These are phyloP conservation scores for Zosterops pallidus DNA, from an alignment of 2,113 vertebrate species.

Conservation along the genomic window DNA sequence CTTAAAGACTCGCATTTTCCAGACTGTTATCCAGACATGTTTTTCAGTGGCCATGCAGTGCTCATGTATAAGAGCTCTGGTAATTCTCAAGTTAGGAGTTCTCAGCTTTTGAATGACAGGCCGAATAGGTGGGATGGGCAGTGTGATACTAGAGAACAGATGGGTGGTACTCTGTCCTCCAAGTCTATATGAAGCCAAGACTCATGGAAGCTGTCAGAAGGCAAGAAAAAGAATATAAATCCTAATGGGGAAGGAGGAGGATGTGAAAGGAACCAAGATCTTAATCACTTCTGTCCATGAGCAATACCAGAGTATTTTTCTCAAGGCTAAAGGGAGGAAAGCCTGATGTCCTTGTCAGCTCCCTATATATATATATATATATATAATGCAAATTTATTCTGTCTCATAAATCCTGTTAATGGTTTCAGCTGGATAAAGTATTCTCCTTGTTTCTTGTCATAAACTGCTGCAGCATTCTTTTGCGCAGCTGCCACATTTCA, in stretches of 20 bases:
- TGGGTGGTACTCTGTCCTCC: background rate
- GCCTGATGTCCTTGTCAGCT: slow-evolving; percentile 37
- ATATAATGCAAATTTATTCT: slow-evolving; percentile 29
- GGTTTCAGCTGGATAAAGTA: slow-evolving; percentile 41
- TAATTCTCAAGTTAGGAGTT: background rate
- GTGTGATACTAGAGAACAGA: background rate
- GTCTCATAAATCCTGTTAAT: slow-evolving; percentile 26
- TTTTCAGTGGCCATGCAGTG: background rate
- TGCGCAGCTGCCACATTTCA: slow-evolving; percentile 56
- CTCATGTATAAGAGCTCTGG: background rate
- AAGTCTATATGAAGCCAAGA: background rate
- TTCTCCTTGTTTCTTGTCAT: slow-evolving; percentile 52
- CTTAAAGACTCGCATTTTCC: background rate
- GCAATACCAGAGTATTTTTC: background rate
- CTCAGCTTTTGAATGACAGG: background rate
- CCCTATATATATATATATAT: background rate
- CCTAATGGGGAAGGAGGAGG: background rate
- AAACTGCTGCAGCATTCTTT: slow-evolving; percentile 32
- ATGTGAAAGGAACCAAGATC: background rate
- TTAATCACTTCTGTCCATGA: slow-evolving; percentile 37
- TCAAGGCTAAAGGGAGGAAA: background rate
- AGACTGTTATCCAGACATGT: background rate
- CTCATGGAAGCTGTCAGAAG: background rate
- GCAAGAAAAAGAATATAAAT: slow-evolving; percentile 19
- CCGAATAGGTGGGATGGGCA: background rate